phyloP scores from a whole-genome alignment of 2,888 invertebrate genomes.

The Diplolepis rosae region DNA sequence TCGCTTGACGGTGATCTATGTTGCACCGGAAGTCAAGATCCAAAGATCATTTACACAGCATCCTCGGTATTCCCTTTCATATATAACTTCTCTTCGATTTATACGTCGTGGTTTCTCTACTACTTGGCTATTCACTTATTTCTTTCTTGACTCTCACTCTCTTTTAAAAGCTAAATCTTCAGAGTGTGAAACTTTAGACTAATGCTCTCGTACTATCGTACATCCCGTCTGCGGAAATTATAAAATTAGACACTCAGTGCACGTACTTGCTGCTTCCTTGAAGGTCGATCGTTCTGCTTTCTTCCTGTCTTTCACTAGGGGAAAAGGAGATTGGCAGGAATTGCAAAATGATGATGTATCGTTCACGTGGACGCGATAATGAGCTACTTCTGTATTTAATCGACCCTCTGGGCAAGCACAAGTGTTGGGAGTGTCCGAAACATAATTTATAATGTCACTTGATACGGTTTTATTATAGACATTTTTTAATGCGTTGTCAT shows the following conservation, averaged over 20 bases:
- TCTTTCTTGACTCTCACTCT: constrained; percentile 9
- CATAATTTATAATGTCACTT: neutral
- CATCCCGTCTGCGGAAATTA: constrained; percentile 71
- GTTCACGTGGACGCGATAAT: neutral
- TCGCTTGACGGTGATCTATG: constrained; percentile 46
- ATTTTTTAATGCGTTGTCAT: too few species aligned
- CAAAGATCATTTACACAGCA: constrained; percentile 46
- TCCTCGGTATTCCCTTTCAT: constrained; percentile 26
- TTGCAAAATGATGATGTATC: constrained; percentile 21
- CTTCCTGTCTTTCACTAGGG: neutral
- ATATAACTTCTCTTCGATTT: constrained; percentile 33
- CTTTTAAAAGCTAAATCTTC: neutral
- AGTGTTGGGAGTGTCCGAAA: neutral
- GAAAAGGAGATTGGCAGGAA: neutral
- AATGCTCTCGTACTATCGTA: constrained; percentile 38
- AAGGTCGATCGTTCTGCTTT: neutral
- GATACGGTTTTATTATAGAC: too few species aligned
- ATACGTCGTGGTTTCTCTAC: constrained; percentile 29
- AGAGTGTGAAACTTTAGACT: neutral
- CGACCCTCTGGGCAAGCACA: neutral
- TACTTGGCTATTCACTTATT: constrained; percentile 20
- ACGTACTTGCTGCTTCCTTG: constrained; percentile 58
- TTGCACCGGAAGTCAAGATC: constrained; percentile 44
- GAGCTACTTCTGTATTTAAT: neutral
- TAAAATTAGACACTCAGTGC: constrained; percentile 73